Evolutionary conservation across 2,888 invertebrate genomes (phyloP).

Genomic region (Ecliptopera silaceata): DNA sequence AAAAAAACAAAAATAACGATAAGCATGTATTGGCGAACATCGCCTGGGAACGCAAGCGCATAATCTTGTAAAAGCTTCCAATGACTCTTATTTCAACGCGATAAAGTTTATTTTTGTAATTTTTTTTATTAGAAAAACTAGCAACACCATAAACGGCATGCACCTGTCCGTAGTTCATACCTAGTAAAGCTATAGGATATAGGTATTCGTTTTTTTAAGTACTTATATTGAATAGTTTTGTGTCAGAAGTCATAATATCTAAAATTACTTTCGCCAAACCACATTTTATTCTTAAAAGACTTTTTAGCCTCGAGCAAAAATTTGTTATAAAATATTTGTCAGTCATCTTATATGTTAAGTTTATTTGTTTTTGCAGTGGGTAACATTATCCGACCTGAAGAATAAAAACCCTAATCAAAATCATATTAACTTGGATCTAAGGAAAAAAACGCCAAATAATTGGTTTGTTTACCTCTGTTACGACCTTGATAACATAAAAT

Average conservation of each 20-base stretch:
- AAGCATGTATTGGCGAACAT: constrained; percentile 56
- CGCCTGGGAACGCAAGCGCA: constrained; percentile 75
- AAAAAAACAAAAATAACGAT: constrained; percentile 61
- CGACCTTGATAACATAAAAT: constrained; percentile 32
- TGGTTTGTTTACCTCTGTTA: constrained; percentile 49
- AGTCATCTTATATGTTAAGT: background rate
- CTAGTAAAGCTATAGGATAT: constrained; percentile 52
- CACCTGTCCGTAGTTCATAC: constrained; percentile 68
- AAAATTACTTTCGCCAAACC: constrained; percentile 5
- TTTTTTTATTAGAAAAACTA: constrained; percentile 52
- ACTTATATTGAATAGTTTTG: too few species aligned
- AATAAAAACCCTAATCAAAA: constrained; percentile 41
- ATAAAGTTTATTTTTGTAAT: constrained; percentile 54
- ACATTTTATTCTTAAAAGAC: too few species aligned
- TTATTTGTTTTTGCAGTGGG: background rate
- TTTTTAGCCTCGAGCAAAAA: background rate
- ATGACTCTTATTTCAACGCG: constrained; percentile 52
- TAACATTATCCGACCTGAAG: constrained; percentile 3
- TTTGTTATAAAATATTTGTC: background rate
- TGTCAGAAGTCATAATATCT: too few species aligned
- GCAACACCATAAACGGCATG: constrained; percentile 65
- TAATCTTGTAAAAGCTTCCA: constrained; percentile 47
- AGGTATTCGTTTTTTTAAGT: constrained; percentile 51
- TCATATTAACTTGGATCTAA: constrained; percentile 30
- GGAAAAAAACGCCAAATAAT: constrained; percentile 45